Evolutionary conservation across 2,888 invertebrate genomes (phyloP), one percentile per base, ranked within the genome.

Genomic region (Noctua janthina): DNA sequence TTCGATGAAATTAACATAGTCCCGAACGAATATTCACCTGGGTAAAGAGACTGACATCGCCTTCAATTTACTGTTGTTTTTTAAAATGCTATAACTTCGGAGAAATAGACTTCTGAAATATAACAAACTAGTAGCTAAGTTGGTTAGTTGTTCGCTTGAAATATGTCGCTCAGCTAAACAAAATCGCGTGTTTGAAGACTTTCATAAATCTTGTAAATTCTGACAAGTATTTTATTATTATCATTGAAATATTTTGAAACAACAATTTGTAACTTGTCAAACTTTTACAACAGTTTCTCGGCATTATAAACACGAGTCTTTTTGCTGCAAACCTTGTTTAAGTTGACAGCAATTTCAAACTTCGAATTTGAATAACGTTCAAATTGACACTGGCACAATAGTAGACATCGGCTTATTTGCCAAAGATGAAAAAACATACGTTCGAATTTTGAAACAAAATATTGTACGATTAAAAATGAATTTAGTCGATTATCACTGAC

Each of bases 181-280:
- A 74, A 74, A 69, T 87, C 10, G 74, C 72, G 51, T 84, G 84
- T 62, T 74, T 72, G 46, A 72, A 77, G 74, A 64, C 59, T 77
- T 87, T 74, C 72, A 83, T 70, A 74, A 75, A 73, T 66, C 83
- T 69, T 75, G 23, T 54, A 69, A 49, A 43, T 67, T 76, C 67
- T 74, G 87, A 76, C 69, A 76, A 87, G 84, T 75, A 87, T 72
- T 75, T 68, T n/a, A 66, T 72, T 84, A 77, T 74, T 84, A 87
- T 75, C 75, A 78, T 75, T 78, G 72, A 83, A 87, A 75, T 83
- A 83, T 83, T 78, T 78, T 68, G 72, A 74, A 83, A 83, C 66
- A 76, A 87, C 72, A 83, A 87, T 83, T 84, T 83, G 51, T 82
- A 75, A 78, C 75, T 83, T 85, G 87, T 83, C 84, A 76, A 78